Evolutionary conservation across 2,113 vertebrate genomes (phyloP).

Genomic region (Acanthisitta chloris): DNA sequence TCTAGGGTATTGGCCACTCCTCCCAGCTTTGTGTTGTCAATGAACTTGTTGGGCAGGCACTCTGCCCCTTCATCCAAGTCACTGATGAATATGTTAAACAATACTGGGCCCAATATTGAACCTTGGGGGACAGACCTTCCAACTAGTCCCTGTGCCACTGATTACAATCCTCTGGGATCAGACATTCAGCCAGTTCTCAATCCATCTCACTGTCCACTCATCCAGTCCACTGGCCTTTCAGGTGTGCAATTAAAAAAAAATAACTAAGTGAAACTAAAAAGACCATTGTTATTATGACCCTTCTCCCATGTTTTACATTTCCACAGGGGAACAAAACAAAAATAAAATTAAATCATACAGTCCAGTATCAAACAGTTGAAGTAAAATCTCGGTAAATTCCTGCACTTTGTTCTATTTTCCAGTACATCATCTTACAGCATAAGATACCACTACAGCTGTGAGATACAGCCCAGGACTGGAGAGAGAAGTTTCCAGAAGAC

Average conservation of each 20-base stretch:
- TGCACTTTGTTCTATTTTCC: not conserved
- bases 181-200: not conserved
- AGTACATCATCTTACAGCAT: not conserved
- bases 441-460: not conserved
- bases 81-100: not conserved
- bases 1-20: accelerated
- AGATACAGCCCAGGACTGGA: not conserved
- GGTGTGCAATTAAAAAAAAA: not conserved
- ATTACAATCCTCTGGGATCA: not conserved
- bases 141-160: not conserved
- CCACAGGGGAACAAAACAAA: accelerated
- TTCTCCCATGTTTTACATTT: not conserved
- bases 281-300: not conserved
- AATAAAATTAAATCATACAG: not conserved
- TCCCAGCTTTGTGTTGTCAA: not conserved
- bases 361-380: not conserved
- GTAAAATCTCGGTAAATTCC: too few species aligned
- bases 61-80: not conserved
- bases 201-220: not conserved
- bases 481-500: not conserved
- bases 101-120: not conserved
- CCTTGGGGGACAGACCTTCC: not conserved
- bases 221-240: not conserved
- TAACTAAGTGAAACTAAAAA: not conserved
- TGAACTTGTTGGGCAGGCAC: not conserved